phyloP scores from a whole-genome alignment of 2,113 vertebrate genomes.

The Suncus etruscus region DNA sequence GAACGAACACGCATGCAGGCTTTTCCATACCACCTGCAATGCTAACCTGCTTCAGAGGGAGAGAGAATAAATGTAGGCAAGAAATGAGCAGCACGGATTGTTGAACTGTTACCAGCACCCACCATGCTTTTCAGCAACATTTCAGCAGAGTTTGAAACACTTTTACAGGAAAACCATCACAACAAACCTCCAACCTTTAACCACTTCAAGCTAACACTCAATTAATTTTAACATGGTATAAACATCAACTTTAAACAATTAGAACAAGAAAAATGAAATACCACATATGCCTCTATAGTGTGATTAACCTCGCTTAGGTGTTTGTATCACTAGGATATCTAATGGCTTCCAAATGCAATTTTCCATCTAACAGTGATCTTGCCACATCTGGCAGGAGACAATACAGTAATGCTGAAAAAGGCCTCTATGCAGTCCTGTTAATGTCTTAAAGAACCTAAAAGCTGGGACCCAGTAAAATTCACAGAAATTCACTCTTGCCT shows the following conservation, averaged over 20 bases:
- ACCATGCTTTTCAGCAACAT: constrained; percentile 91
- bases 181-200: constrained; percentile 86
- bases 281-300: constrained; percentile 84
- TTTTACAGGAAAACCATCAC: constrained; percentile 89
- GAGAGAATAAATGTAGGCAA: constrained; percentile 91
- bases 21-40: constrained; percentile 92
- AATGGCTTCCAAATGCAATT: constrained; percentile 84
- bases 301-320: constrained; percentile 79
- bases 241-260: constrained; percentile 94
- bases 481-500: constrained; percentile 95
- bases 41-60: constrained; percentile 92
- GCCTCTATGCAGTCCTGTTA: constrained; percentile 89
- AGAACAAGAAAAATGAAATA: constrained; percentile 91
- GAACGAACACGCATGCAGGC: constrained; percentile 94
- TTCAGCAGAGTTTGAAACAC: constrained; percentile 91
- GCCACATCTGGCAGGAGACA: constrained; percentile 86
- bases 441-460: constrained; percentile 92
- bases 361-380: constrained; percentile 84
- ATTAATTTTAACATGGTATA: constrained; percentile 89
- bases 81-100: constrained; percentile 93
- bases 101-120: constrained; percentile 92
- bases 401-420: constrained; percentile 90
- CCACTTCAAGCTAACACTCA: constrained; percentile 87
- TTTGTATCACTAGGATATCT: constrained; percentile 77
- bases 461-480: constrained; percentile 95